phyloP scores from a whole-genome alignment of 2,797 vertebrate genomes.

The Carapus acus region DNA sequence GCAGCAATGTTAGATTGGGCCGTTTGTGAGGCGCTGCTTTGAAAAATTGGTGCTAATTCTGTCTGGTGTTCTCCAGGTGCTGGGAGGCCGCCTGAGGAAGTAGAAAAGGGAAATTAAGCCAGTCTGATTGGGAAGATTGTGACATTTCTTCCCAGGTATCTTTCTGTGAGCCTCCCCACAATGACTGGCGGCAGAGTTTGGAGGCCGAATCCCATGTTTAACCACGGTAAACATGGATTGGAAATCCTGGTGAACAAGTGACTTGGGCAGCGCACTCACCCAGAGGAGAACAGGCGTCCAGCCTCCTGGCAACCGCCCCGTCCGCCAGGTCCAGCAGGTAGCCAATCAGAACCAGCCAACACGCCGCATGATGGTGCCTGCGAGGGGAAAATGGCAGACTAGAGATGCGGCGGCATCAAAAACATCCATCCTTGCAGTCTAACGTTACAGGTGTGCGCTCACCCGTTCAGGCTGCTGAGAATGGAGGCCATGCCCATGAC shows the following conservation, averaged over 20 bases:
- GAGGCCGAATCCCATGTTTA: conserved; percentile 26
- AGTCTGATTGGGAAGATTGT: too few relatives aligned
- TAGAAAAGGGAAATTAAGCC: too few relatives aligned
- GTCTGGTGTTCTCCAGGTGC: conserved; percentile 3
- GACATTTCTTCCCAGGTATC: too few relatives aligned
- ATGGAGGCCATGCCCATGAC: conserved; percentile 86
- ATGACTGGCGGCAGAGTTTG: conserved; percentile 18
- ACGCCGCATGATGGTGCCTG: conserved; percentile 81
- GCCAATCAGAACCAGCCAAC: conserved; percentile 88
- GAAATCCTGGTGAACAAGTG: too few relatives aligned
- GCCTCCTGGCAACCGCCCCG: conserved; percentile 81
- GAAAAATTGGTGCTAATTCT: too few relatives aligned
- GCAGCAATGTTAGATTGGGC: conserved; percentile 9
- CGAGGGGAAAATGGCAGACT: too few relatives aligned
- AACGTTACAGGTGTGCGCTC: conserved; percentile 32
- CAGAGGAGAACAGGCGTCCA: conserved; percentile 80
- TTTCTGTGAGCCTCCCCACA: too few relatives aligned
- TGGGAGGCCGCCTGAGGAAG: too few relatives aligned
- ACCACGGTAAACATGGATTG: too few relatives aligned
- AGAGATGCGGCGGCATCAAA: conserved; percentile 8
- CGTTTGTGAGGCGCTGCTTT: too few relatives aligned
- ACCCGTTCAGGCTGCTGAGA: conserved; percentile 88
- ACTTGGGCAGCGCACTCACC: conserved; percentile 74
- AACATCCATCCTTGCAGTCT: conserved; percentile 7
- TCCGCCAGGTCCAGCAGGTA: conserved; percentile 89